phyloP scores from a whole-genome alignment of 2,797 vertebrate species.

The Macrochelys suwanniensis region DNA sequence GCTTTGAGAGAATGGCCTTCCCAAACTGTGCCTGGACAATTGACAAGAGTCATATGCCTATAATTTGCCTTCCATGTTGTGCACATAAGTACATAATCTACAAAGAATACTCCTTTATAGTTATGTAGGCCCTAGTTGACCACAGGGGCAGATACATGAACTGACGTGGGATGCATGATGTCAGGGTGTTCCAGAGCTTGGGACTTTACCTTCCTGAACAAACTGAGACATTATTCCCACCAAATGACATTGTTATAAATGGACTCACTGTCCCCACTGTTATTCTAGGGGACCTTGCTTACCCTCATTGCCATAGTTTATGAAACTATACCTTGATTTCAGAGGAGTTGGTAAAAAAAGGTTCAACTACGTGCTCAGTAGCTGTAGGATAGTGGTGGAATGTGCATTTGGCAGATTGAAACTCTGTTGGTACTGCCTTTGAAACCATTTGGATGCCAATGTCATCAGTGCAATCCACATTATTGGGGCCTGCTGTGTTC shows the following conservation, averaged over 20 bases:
- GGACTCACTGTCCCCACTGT: too few species aligned
- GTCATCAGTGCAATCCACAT: neutral
- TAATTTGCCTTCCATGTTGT: neutral
- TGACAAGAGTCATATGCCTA: neutral
- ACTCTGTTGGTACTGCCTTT: neutral
- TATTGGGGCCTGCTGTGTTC: neutral
- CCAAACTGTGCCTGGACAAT: neutral
- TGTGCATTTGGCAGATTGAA: neutral
- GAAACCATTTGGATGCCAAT: neutral
- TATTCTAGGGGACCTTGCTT: too few species aligned
- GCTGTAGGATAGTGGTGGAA: neutral
- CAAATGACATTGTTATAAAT: neutral
- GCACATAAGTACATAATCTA: neutral
- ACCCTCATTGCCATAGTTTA: too few species aligned
- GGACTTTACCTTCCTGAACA: neutral
- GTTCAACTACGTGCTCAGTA: neutral
- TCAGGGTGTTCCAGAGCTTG: neutral
- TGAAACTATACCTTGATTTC: too few species aligned
- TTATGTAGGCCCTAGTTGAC: neutral
- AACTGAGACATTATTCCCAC: neutral
- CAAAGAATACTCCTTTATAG: neutral
- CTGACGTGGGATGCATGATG: neutral
- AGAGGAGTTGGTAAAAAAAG: neutral
- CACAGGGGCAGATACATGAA: neutral
- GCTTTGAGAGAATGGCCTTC: neutral